phyloP scores from a whole-genome alignment of 2,113 vertebrate genomes.

The Neogale vison region DNA sequence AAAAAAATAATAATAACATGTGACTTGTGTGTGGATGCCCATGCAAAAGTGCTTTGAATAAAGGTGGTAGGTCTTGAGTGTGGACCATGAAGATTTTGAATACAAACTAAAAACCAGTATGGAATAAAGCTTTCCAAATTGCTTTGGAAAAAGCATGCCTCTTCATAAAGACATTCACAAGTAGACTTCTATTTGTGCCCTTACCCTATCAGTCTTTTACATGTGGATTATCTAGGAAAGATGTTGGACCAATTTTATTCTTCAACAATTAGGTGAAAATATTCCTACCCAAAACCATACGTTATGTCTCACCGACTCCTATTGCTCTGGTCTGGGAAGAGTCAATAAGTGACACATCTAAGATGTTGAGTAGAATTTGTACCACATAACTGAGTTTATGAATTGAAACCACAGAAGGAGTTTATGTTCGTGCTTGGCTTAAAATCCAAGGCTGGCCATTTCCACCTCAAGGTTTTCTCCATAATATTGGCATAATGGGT shows the following conservation, averaged over 20 bases:
- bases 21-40: not conserved
- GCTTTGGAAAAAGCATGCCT: not conserved
- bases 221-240: not conserved
- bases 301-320: not conserved
- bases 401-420: not conserved
- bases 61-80: not conserved
- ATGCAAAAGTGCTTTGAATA: not conserved
- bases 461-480: not conserved
- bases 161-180: not conserved
- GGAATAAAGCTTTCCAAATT: not conserved
- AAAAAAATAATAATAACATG: not conserved
- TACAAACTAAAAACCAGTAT: not conserved
- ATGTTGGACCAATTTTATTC: not conserved
- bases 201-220: not conserved
- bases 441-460: not conserved
- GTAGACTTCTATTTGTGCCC: not conserved
- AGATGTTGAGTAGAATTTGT: not conserved
- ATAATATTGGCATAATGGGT: not conserved
- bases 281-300: not conserved
- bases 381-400: not conserved
- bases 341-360: not conserved
- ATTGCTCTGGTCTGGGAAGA: not conserved
- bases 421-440: not conserved
- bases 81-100: not conserved
- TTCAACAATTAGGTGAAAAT: not conserved